Evolutionary conservation across 2,797 vertebrate genomes (phyloP).

Genomic region (Huso huso): DNA sequence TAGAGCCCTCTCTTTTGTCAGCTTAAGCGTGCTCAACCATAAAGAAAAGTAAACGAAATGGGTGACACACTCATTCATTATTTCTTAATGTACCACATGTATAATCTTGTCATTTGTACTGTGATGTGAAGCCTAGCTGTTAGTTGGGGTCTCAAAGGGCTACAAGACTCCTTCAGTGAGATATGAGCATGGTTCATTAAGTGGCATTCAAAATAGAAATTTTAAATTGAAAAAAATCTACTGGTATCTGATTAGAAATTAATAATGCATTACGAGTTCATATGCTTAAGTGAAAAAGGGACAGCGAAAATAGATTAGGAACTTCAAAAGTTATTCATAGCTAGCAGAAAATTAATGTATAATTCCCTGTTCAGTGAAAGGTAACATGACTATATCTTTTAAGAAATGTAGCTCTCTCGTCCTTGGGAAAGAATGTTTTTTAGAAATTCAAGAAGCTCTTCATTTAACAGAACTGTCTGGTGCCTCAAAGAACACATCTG

Average conservation of each 20-base stretch:
- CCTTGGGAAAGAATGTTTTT: background rate
- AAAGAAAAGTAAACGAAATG: slow-evolving; percentile 3
- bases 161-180: background rate
- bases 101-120: background rate
- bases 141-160: slow-evolving; percentile 1
- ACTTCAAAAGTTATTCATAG: slow-evolving; percentile 12
- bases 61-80: background rate
- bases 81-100: slow-evolving; percentile 1
- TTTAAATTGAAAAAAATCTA: slow-evolving; percentile 14
- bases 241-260: slow-evolving; percentile 16
- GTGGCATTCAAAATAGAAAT: slow-evolving; percentile 11
- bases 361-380: background rate
- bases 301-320: slow-evolving; percentile 12
- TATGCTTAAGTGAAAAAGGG: slow-evolving; percentile 12
- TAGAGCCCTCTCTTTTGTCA: background rate
- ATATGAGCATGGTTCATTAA: slow-evolving; percentile 11
- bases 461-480: too few relatives aligned
- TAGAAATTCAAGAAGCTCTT: background rate
- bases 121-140: background rate
- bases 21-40: background rate
- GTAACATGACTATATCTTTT: background rate
- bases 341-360: slow-evolving; percentile 2
- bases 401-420: background rate
- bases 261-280: slow-evolving; percentile 15
- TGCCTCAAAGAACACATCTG: too few relatives aligned